Conservation (phyloP, 2,888 invertebrate species). For the Cephalotes varians region DNA sequence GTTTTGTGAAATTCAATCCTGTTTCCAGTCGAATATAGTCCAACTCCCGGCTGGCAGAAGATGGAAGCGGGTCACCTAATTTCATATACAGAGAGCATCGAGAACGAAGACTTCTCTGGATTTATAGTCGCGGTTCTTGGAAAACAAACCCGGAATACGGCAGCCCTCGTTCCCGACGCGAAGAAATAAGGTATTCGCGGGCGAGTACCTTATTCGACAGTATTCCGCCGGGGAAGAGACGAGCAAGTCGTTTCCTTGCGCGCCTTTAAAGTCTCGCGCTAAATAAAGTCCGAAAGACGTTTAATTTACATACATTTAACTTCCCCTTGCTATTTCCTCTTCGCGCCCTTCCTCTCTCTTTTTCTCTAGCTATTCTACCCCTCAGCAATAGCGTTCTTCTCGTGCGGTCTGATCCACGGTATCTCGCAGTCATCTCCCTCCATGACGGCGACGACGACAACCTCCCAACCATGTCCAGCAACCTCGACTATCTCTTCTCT, state of each 20-base stretch:
- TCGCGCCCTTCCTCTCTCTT: not conserved
- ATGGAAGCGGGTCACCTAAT: conserved; percentile 16
- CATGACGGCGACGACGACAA: conserved; percentile 57
- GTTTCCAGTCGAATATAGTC: not conserved
- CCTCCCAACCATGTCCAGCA: conserved; percentile 63
- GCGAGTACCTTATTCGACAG: conserved; percentile 67
- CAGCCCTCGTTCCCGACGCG: conserved; percentile 9
- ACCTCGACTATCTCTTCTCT: conserved; percentile 47
- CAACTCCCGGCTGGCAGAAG: not conserved
- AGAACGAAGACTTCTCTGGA: conserved; percentile 30
- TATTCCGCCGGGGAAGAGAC: conserved; percentile 19
- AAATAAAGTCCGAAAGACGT: conserved; percentile 79
- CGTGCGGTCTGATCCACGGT: conserved; percentile 62
- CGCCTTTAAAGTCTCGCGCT: conserved; percentile 75
- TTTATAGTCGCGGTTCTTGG: conserved; percentile 46
- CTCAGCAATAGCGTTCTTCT: conserved; percentile 40
- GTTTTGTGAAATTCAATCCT: not conserved
- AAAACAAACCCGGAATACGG: conserved; percentile 29
- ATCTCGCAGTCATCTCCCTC: conserved; percentile 57
- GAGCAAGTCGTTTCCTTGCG: conserved; percentile 59
- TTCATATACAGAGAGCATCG: conserved; percentile 50
- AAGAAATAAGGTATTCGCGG: conserved; percentile 44
- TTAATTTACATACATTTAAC: conserved; percentile 79
- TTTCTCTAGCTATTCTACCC: not conserved
- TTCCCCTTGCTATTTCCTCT: conserved; percentile 18